A percentile compares a stretch with the other conserved stretches of the same genome.
phyloP scores from a whole-genome alignment of 1,140 invertebrate genomes.

The Daktulosphaira vitifoliae region DNA sequence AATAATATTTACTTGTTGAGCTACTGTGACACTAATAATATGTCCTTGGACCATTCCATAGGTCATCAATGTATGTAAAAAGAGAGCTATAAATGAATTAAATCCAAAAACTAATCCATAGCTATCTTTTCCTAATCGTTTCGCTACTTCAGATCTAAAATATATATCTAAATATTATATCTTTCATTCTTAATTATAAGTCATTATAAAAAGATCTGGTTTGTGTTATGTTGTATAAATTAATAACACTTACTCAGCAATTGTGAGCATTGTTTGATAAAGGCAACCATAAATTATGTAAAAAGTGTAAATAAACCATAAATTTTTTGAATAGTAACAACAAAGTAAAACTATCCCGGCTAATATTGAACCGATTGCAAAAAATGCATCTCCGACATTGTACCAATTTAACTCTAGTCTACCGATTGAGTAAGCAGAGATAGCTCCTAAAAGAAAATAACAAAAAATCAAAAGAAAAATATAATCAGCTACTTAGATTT shows the following conservation, averaged over 20 bases:
- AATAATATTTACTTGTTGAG: conserved; percentile 17
- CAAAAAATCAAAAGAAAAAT: background rate
- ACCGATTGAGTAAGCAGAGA: conserved; percentile 13
- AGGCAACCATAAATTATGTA: conserved; percentile 68
- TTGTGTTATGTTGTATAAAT: too few species aligned
- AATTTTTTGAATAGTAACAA: conserved; percentile 51
- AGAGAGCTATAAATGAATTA: conserved; percentile 71
- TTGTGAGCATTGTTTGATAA: conserved; percentile 73
- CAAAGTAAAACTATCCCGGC: conserved; percentile 58
- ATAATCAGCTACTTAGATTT: too few species aligned
- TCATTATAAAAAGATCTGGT: too few species aligned
- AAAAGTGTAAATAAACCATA: conserved; percentile 61
- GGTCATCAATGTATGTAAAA: conserved; percentile 68
- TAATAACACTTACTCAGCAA: conserved; percentile 56
- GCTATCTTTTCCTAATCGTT: conserved; percentile 64
- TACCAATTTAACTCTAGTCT: conserved; percentile 7
- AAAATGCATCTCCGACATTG: background rate
- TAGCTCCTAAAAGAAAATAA: background rate
- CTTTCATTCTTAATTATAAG: too few species aligned
- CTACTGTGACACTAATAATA: conserved; percentile 42
- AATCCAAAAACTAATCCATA: conserved; percentile 84
- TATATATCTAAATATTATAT: too few species aligned
- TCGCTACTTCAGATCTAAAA: conserved; percentile 71
- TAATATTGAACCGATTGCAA: conserved; percentile 1
- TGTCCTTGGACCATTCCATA: conserved; percentile 49